Percentiles rank a stretch among this genome's conserved stretches.
Conservation (phyloP, 2,797 vertebrate genomes). For the Pseudopleuronectes americanus region DNA sequence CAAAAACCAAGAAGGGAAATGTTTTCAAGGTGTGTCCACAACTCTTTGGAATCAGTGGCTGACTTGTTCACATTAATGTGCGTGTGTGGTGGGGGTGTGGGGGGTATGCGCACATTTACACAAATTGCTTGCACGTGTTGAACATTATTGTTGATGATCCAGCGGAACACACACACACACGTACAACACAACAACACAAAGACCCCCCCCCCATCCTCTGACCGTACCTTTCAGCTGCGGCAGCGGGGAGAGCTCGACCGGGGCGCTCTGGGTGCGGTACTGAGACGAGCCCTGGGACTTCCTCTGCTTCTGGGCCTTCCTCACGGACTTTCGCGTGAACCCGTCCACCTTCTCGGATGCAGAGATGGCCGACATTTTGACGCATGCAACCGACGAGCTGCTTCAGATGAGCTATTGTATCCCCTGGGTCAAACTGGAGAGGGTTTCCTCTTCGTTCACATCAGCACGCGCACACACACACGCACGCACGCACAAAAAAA, state of each 20-base stretch:
- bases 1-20: too few relatives aligned
- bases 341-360: constrained; percentile 99
- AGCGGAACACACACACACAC: constrained; percentile 3
- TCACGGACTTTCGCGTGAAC: constrained; percentile 96
- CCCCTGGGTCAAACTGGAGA: constrained; percentile 39
- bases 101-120: background rate
- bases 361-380: constrained; percentile 93
- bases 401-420: constrained; percentile 49
- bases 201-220: constrained; percentile 65
- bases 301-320: constrained; percentile 95
- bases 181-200: too few relatives aligned
- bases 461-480: constrained; percentile 47
- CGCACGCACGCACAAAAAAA: constrained; percentile 4
- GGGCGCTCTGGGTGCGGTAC: constrained; percentile 90
- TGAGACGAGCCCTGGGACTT: constrained; percentile 95
- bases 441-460: constrained; percentile 55
- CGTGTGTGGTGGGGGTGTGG: background rate
- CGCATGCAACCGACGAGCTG: constrained; percentile 55
- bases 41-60: too few relatives aligned
- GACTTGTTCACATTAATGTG: too few relatives aligned
- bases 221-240: constrained; percentile 95
- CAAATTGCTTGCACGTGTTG: background rate
- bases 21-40: too few relatives aligned
- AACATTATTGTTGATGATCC: constrained; percentile 8
- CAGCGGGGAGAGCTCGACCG: constrained; percentile 91